These are phyloP conservation scores for Stomorhina lunata DNA, from an alignment of 2,888 invertebrate genomes.

Conservation along the genomic window DNA sequence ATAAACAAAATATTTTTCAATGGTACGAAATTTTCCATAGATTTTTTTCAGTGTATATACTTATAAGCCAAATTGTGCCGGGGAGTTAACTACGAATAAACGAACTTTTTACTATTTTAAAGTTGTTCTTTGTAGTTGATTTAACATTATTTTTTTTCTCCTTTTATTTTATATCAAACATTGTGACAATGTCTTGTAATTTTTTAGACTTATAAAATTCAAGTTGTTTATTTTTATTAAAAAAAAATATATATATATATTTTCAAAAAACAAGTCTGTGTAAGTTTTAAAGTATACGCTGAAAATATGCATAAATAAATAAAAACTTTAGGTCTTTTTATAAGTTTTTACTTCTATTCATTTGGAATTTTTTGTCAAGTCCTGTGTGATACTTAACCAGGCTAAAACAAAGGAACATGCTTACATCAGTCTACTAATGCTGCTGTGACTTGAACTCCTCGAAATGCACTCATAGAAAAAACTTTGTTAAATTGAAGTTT, in stretches of 20 bases:
- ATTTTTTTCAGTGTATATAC: no score
- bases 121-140: constrained; percentile 35
- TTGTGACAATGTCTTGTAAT: constrained; percentile 53
- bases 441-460: constrained; percentile 35
- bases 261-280: background rate
- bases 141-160: background rate
- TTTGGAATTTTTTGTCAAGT: constrained; percentile 11
- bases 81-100: constrained; percentile 31
- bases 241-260: background rate
- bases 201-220: constrained; percentile 25
- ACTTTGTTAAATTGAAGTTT: background rate
- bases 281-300: background rate
- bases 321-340: constrained; percentile 39
- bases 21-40: no score
- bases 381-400: constrained; percentile 38
- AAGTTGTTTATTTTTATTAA: background rate
- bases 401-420: constrained; percentile 45
- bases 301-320: constrained; percentile 62
- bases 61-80: constrained; percentile 44
- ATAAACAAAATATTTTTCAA: no score
- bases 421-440: constrained; percentile 19
- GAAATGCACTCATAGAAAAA: background rate
- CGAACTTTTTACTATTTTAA: constrained; percentile 36
- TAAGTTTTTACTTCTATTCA: background rate
- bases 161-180: constrained; percentile 28